Evolutionary conservation across 2,888 invertebrate species (phyloP), one percentile per base, ranked within the genome.

Genomic region (Polylopha cassiicola): DNA sequence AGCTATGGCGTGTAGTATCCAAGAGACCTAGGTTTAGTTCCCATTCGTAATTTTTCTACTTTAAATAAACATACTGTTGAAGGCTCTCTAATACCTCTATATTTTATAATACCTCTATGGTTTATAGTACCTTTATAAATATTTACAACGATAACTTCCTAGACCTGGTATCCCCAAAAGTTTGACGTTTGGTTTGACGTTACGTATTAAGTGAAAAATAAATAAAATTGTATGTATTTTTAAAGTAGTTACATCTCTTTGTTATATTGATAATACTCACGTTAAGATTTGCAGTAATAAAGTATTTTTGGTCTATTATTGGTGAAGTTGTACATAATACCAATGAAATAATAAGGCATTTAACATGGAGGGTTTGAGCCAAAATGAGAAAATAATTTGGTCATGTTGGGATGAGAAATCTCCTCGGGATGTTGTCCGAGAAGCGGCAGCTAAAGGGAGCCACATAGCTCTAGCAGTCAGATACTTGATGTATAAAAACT

Each of bases 371-470:
- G 80, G 85, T 50, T 57, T 88, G 44, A 81, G 73, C 41, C 87
- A 87, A 63, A 87, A 88, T 69, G 78, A 87, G 49, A 87, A 86
- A 53, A 87, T 82, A 31, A 84, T 91, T 51, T 91, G 91, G 91
- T 80, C 84, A 33, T 89, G 89, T 50, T 91, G 91, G 91, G 86
- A 87, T 45, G 82, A 75, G 37, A 87, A 89, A 51, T 87, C 89
- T 22, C 82, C 88, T 17, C 76, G 88, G 58, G 90, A 91, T 69
- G 88, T 91, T 24, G 89, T 89, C 0, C 77, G 91, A 51, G 91
- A 91, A 65, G 89, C 91, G 7, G 90, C 89, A 16, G 88, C 89
- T 1, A 91, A 91, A 63, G 91, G 91, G 9, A 87, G 87, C 15
- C 88, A 90, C 53, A 85, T 90, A 27, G 72, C 78, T 18, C 65